Conservation (phyloP, 2,797 vertebrate species). For the Hippopotamyrus pictus region DNA sequence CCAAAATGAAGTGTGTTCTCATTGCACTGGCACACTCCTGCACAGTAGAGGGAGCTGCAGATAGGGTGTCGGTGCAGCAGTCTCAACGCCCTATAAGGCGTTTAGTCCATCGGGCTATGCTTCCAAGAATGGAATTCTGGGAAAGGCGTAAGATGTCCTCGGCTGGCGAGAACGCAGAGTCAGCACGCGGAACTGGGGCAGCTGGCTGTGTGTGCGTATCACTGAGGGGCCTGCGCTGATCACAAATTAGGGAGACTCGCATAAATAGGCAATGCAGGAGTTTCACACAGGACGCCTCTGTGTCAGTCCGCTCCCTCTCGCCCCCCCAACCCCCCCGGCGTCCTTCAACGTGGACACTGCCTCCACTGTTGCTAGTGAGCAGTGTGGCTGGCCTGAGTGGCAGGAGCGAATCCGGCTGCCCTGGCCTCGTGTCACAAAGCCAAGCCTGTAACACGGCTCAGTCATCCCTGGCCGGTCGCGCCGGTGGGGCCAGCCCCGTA, state of each 20-base stretch:
- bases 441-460: background rate
- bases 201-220: background rate
- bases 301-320: background rate
- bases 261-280: background rate
- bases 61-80: background rate
- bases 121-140: background rate
- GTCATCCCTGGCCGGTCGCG: background rate
- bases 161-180: background rate
- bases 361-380: background rate
- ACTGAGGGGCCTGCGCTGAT: background rate
- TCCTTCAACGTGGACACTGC: background rate
- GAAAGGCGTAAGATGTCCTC: background rate
- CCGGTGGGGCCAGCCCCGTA: background rate
- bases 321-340: background rate
- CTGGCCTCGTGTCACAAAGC: conserved; percentile 8
- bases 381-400: background rate
- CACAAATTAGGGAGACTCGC: background rate
- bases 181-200: conserved; percentile 6
- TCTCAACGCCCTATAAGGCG: background rate
- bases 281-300: conserved; percentile 9
- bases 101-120: background rate
- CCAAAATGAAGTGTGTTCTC: background rate
- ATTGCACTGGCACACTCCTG: background rate
- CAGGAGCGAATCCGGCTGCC: background rate
- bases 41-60: background rate